These are phyloP conservation scores for Nymphicus hollandicus DNA, from an alignment of 2,113 vertebrate genomes.

Conservation along the genomic window DNA sequence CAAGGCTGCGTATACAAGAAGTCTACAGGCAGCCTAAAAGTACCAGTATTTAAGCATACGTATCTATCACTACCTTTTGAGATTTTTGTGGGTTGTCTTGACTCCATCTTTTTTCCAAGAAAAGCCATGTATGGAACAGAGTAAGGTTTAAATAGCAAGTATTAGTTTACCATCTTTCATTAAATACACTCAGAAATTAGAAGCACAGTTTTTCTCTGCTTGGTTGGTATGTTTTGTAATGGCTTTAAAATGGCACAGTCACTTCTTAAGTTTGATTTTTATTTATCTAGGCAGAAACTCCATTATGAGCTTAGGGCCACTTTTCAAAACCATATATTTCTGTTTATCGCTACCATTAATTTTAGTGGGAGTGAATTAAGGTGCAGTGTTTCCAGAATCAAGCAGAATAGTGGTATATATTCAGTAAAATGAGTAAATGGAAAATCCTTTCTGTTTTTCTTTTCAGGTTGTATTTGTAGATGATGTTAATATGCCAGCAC, in stretches of 20 bases:
- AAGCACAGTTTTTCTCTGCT: background rate
- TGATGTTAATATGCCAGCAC: conserved; percentile 93
- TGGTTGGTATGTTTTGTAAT: background rate
- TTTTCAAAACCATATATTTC: background rate
- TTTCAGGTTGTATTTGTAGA: conserved; percentile 90
- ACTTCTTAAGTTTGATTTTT: background rate
- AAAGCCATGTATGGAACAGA: background rate
- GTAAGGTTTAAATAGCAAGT: background rate
- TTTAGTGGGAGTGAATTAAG: background rate
- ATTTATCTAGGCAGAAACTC: background rate
- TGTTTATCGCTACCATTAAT: background rate
- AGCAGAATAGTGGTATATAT: background rate
- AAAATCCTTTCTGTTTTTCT: background rate
- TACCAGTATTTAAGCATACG: background rate
- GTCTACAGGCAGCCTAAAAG: background rate
- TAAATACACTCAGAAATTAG: background rate
- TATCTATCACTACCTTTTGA: background rate
- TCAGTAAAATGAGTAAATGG: background rate
- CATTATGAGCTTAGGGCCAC: background rate
- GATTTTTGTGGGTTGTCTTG: background rate
- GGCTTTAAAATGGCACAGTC: background rate
- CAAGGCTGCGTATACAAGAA: background rate
- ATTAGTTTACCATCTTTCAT: background rate
- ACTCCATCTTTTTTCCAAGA: background rate
- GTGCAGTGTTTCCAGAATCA: background rate